Evolutionary conservation across 2,888 invertebrate genomes (phyloP), one percentile per base, ranked within the genome.

Genomic region (Atethmia centrago): DNA sequence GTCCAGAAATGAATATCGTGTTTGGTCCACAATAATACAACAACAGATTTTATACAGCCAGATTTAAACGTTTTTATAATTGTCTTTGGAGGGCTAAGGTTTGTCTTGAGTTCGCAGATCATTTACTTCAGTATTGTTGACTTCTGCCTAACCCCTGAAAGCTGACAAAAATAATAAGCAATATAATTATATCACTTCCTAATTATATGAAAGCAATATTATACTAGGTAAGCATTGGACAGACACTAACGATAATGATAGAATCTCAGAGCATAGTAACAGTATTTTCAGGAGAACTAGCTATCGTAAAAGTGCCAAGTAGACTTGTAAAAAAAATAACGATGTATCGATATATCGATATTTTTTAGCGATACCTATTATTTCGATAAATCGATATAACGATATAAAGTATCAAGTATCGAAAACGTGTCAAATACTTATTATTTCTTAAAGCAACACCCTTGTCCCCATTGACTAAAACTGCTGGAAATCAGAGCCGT

Each of bases 271-370:
- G 47, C 4, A 51, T n/a, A 42, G 51, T 70, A 66, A 76, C 49
- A 47, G 65, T 79, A 74, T 71, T 67, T 76, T 56, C 64, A 68
- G n/a, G 10, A 66, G 63, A 56, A n/a, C 31, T 25, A 51, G 45
- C 16, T 45, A 12, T 58, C 47, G 42, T 62, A 45, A 71, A 61
- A 58, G 40, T 75, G 47, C 55, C 56, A 59, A n/a, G n/a, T n/a
- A n/a, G n/a, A n/a, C n/a, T n/a, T n/a, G n/a, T n/a, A n/a, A n/a
- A n/a, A n/a, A n/a, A n/a, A n/a, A n/a, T n/a, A n/a, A n/a, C n/a
- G n/a, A n/a, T n/a, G n/a, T n/a, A n/a, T n/a, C n/a, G n/a, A n/a
- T n/a, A n/a, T n/a, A n/a, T n/a, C n/a, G n/a, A n/a, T n/a, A n/a
- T n/a, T n/a, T n/a, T n/a, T n/a, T n/a, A n/a, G n/a, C n/a, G n/a